Conservation (phyloP, 2,797 vertebrate genomes). For the Eremophila alpestris region DNA sequence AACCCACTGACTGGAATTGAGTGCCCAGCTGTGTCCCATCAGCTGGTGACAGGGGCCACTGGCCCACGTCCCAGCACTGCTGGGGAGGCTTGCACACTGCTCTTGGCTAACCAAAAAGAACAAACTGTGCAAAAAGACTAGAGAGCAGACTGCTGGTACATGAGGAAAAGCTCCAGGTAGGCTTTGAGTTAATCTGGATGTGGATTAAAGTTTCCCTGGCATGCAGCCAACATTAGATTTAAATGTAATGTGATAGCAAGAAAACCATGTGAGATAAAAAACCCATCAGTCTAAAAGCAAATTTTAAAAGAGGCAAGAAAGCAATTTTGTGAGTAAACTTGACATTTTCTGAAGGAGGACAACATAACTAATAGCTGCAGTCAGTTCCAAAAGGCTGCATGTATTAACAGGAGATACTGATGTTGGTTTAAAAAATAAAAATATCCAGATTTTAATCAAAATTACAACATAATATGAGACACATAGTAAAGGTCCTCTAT, state of each 20-base stretch:
- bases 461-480: not conserved
- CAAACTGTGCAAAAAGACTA: not conserved
- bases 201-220: constrained; percentile 11
- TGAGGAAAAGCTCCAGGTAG: not conserved
- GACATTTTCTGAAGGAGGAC: not conserved
- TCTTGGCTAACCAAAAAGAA: not conserved
- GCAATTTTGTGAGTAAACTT: not conserved
- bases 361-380: not conserved
- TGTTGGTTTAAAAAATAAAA: not conserved
- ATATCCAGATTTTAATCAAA: constrained; percentile 44
- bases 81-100: accelerated
- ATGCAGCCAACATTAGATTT: constrained; percentile 10
- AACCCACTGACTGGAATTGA: accelerated
- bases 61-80: accelerated
- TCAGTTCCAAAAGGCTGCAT: not conserved
- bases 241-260: constrained; percentile 5
- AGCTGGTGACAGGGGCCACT: accelerated
- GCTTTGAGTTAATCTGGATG: not conserved
- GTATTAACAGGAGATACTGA: not conserved
- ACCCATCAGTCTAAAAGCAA: not conserved
- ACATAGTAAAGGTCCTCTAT: constrained; percentile 1
- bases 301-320: constrained; percentile 18
- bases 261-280: constrained; percentile 27
- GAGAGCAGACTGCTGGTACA: not conserved
- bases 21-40: accelerated